Evolutionary conservation across 2,888 invertebrate genomes (phyloP), one percentile per base, ranked within the genome.

Genomic region (Atethmia centrago): DNA sequence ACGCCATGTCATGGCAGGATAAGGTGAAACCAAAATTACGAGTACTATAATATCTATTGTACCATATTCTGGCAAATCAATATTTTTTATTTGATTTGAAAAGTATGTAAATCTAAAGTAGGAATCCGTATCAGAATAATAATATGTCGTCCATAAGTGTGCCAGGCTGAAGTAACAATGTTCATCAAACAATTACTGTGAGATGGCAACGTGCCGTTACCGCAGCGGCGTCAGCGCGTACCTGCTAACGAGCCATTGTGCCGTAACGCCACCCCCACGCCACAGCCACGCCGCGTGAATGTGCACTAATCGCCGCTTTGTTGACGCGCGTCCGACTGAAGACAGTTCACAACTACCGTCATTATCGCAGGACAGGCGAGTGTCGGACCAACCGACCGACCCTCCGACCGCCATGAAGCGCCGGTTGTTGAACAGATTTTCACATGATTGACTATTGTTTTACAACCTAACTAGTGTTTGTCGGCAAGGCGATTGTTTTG

Each of bases 181-280:
- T 42, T 36, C 63, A 49, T 28, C 66, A 61, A 3, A 74, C 47
- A 64, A 73, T 63, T 62, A 66, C n/a, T 5, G 21, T n/a, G 53
- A 51, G 69, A 42, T 8, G 62, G 59, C 55, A 59, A 42, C 36
- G 63, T 25, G n/a, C 66, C 53, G 49, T 67, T 62, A 67, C 78
- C 73, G 61, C 73, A 68, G 63, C 16, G 42, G 77, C 58, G 73
- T 36, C 73, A 64, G 70, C 66, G 72, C 31, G 65, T 64, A 83
- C 80, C 79, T 79, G 74, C 80, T 83, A 83, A 81, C 80, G 80
- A 81, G 67, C 56, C 47, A 81, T 81, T 81, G 84, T 81, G 63
- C 45, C 28, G 40, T 49, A 65, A 25, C 68, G 40, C 58, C 53
- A n/a, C 55, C 10, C 8, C 36, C 31, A 74, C 74, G 45, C 66